Conservation (phyloP, 2,888 invertebrate genomes). For the Thyatira batis region DNA sequence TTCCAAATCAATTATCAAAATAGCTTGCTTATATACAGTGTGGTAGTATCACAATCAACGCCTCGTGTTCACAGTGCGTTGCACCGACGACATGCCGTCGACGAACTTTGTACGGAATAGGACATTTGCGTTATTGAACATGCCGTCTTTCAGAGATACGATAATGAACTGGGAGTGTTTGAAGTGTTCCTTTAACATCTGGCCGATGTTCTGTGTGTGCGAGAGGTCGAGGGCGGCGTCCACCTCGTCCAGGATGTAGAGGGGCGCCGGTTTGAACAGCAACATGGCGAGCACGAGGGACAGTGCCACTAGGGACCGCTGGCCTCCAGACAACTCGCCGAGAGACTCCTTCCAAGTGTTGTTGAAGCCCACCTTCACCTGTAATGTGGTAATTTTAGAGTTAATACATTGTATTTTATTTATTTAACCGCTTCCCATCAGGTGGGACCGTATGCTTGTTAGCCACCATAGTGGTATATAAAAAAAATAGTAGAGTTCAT, state of each 20-base stretch:
- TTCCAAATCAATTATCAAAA: too few relatives aligned
- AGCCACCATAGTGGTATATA: too few relatives aligned
- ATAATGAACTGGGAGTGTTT: constrained; percentile 91
- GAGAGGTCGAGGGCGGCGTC: constrained; percentile 98
- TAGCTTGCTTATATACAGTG: too few relatives aligned
- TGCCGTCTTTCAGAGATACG: constrained; percentile 98
- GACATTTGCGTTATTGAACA: constrained; percentile 99
- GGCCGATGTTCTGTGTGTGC: constrained; percentile 99
- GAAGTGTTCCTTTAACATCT: constrained; percentile 89
- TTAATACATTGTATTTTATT: too few relatives aligned
- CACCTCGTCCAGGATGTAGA: constrained; percentile 99
- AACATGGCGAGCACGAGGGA: constrained; percentile 98
- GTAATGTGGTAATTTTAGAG: too few relatives aligned
- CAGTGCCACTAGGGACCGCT: constrained; percentile 96
- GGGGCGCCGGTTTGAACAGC: constrained; percentile 97
- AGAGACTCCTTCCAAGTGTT: constrained; percentile 97
- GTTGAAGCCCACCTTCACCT: constrained; percentile 91
- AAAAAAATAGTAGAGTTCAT: too few relatives aligned
- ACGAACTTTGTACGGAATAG: constrained; percentile 96
- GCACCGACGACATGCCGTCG: constrained; percentile 96
- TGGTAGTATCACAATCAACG: too few relatives aligned
- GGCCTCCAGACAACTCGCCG: constrained; percentile 97
- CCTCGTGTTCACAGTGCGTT: constrained; percentile 79
- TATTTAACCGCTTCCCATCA: too few relatives aligned
- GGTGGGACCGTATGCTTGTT: too few relatives aligned